These are phyloP conservation scores for Emydura subglobosa DNA, from an alignment of 2,113 vertebrate genomes.

Conservation along the genomic window DNA sequence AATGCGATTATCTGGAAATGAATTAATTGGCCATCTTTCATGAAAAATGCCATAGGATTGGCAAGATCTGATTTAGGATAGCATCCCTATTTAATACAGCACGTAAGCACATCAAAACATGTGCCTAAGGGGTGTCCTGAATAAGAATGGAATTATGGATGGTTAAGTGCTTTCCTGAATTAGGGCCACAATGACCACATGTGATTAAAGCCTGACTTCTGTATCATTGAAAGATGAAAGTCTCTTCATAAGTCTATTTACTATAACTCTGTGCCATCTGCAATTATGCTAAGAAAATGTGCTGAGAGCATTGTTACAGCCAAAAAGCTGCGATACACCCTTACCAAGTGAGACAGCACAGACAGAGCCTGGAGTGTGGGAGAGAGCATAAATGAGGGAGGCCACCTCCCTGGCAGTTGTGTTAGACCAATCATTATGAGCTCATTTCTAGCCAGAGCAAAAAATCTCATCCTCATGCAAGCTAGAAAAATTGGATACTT, in stretches of 20 bases:
- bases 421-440: slow-evolving; percentile 35
- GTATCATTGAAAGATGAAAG: neutral
- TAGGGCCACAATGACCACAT: neutral
- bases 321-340: neutral
- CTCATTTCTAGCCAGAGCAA: slow-evolving; percentile 30
- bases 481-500: slow-evolving; percentile 27
- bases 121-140: neutral
- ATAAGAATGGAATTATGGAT: neutral
- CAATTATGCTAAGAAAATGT: neutral
- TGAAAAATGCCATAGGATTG: neutral
- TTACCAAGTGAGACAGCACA: neutral
- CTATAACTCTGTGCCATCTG: neutral
- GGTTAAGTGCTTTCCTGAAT: neutral
- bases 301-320: neutral
- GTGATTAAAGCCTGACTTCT: neutral
- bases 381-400: neutral
- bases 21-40: neutral
- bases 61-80: neutral
- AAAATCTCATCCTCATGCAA: neutral
- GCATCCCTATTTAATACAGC: neutral
- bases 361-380: neutral
- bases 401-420: slow-evolving; percentile 2
- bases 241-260: neutral
- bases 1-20: neutral
- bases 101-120: neutral